A percentile compares a stretch with the other conserved stretches of the same genome.
Conservation (phyloP, 2,797 vertebrate species). For the Clarias pachynema region DNA sequence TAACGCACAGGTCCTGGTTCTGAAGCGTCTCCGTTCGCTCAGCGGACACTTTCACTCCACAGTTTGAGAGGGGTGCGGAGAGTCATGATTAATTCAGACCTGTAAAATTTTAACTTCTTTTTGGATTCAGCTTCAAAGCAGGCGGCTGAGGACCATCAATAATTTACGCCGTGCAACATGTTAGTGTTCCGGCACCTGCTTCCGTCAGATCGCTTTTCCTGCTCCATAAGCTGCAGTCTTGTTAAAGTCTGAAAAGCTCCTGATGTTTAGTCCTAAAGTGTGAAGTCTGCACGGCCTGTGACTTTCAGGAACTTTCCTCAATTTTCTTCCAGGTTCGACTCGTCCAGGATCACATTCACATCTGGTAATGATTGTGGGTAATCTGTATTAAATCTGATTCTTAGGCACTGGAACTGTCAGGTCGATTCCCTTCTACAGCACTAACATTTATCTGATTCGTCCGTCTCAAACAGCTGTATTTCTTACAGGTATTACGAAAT, state of each 20-base stretch:
- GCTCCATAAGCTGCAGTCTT: background rate
- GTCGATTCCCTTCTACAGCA: too few relatives aligned
- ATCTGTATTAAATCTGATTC: too few relatives aligned
- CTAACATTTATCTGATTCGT: too few relatives aligned
- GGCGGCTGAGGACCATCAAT: constrained; percentile 76
- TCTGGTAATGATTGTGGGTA: too few relatives aligned
- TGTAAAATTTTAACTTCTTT: constrained; percentile 23
- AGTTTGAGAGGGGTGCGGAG: background rate
- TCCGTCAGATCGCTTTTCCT: constrained; percentile 70
- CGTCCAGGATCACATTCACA: background rate
- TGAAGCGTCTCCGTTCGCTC: background rate
- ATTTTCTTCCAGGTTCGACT: too few relatives aligned
- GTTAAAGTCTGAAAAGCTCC: background rate
- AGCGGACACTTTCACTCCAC: background rate
- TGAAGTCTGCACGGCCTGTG: background rate
- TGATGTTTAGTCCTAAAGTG: background rate
- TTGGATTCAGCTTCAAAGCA: constrained; percentile 65
- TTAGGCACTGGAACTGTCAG: too few relatives aligned
- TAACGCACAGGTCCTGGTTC: background rate
- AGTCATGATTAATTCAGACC: background rate
- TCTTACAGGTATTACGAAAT: too few relatives aligned
- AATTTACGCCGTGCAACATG: constrained; percentile 75
- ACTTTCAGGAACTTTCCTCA: background rate
- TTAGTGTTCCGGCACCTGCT: constrained; percentile 70
- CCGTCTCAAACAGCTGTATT: too few relatives aligned